Evolutionary conservation across 37 sponge, comb jelly and placozoan species (phyloP).

Genomic region (Bolinopsis microptera): DNA sequence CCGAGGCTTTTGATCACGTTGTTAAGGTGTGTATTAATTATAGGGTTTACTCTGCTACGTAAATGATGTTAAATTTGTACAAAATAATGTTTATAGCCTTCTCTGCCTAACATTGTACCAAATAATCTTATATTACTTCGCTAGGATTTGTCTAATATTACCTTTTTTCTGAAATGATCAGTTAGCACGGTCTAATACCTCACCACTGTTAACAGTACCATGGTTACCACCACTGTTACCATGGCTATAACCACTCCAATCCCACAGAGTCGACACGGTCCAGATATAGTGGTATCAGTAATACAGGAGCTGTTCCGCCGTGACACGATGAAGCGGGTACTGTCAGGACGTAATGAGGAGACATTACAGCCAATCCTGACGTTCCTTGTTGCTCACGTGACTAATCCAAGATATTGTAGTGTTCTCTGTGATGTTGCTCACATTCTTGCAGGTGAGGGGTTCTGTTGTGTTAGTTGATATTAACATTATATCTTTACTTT

Average conservation of each 20-base stretch:
- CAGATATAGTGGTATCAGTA: conserved; percentile 75
- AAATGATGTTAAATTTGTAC: too few species aligned
- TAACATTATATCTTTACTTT: too few species aligned
- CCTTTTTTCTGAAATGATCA: too few species aligned
- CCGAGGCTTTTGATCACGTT: conserved; percentile 81
- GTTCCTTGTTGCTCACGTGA: conserved; percentile 72
- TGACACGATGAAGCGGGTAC: conserved; percentile 82
- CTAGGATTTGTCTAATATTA: too few species aligned
- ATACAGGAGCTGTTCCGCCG: conserved; percentile 88
- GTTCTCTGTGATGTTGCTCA: conserved; percentile 56
- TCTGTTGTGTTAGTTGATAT: not conserved
- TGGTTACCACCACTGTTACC: too few species aligned
- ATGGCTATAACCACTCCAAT: too few species aligned
- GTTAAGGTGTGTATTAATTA: conserved; percentile 70
- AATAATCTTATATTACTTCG: too few species aligned
- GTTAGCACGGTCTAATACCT: too few species aligned
- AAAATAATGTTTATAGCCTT: too few species aligned
- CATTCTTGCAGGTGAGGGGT: conserved; percentile 49
- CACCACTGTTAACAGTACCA: too few species aligned
- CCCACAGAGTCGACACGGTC: conserved; percentile 2
- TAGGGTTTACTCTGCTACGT: too few species aligned
- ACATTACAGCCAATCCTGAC: conserved; percentile 81
- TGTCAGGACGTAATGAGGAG: conserved; percentile 80
- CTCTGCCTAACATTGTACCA: too few species aligned
- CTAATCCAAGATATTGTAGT: conserved; percentile 35